Evolutionary conservation across 2,113 vertebrate genomes (phyloP).

Genomic region (Condylura cristata): DNA sequence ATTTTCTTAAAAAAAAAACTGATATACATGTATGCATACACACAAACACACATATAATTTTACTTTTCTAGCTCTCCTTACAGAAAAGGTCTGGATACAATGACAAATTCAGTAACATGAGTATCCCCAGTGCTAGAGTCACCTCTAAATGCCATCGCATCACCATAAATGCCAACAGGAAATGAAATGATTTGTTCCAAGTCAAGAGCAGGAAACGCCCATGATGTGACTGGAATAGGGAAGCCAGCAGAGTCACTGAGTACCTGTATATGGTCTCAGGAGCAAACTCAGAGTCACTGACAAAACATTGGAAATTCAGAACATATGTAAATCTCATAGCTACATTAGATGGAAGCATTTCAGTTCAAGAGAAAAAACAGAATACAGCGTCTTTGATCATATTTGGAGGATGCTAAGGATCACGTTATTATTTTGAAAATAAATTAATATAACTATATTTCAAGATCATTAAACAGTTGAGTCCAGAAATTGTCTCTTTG

Average conservation of each 20-base stretch:
- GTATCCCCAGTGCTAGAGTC: neutral
- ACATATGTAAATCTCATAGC: neutral
- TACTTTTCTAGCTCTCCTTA: too few species aligned
- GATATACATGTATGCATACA: too few species aligned
- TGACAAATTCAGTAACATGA: neutral
- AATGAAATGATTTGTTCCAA: neutral
- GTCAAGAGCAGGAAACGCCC: neutral
- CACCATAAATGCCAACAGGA: neutral
- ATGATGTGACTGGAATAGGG: neutral
- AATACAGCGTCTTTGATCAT: neutral
- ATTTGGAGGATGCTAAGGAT: neutral
- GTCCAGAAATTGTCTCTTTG: neutral
- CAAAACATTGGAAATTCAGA: conserved; percentile 19
- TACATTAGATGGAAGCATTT: neutral
- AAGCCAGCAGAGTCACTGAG: neutral
- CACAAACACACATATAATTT: neutral
- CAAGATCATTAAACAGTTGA: neutral
- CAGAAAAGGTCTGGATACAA: neutral
- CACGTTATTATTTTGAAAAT: neutral
- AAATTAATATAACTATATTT: conserved; percentile 2
- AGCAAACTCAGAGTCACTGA: neutral
- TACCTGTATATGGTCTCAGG: neutral
- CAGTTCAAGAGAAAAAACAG: neutral
- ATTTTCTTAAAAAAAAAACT: neutral
- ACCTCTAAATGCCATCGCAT: neutral